Evolutionary conservation across 2,797 vertebrate genomes (phyloP).

Genomic region (Cichlasoma orientale): DNA sequence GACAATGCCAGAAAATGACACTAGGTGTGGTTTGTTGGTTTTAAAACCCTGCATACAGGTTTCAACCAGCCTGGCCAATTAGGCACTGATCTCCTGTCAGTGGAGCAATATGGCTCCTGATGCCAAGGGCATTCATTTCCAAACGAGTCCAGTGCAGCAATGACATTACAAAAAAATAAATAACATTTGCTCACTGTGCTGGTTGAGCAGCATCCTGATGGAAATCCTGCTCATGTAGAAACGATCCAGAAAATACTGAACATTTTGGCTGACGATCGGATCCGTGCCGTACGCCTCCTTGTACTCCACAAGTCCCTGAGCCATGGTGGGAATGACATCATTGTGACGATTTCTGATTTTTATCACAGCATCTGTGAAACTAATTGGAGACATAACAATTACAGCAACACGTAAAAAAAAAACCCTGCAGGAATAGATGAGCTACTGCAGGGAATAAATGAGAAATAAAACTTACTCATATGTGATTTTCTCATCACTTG

Average conservation of each 20-base stretch:
- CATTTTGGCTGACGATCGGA: conserved; percentile 93
- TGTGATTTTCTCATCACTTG: conserved; percentile 84
- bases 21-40: not conserved
- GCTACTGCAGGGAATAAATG: not conserved
- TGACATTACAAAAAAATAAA: not conserved
- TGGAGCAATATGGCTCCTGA: not conserved
- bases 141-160: not conserved
- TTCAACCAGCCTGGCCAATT: not conserved
- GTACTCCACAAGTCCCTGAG: conserved; percentile 96
- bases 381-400: conserved; percentile 40
- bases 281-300: conserved; percentile 95
- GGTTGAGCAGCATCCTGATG: conserved; percentile 98
- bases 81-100: not conserved
- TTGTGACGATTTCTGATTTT: conserved; percentile 96
- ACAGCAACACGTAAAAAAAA: accelerated
- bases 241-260: conserved; percentile 98
- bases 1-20: not conserved
- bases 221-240: conserved; percentile 99
- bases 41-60: not conserved
- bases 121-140: not conserved
- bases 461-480: conserved; percentile 81
- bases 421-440: not conserved
- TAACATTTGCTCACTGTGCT: conserved; percentile 89
- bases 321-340: conserved; percentile 98
- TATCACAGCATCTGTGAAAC: conserved; percentile 96